Conservation (phyloP, 2,888 invertebrate species). For the Autographa gamma region DNA sequence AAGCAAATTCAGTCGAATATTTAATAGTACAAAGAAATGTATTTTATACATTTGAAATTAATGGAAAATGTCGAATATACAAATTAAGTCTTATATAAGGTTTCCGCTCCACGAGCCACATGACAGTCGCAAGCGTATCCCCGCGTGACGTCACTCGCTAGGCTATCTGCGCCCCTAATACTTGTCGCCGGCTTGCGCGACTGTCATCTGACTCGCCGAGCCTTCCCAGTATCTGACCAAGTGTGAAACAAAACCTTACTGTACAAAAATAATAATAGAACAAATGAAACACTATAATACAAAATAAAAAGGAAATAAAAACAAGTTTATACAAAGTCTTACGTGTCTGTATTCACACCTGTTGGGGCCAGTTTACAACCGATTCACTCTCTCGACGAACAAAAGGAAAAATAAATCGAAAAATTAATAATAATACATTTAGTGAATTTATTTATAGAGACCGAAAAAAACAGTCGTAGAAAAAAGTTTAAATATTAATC, state of each 20-base stretch:
- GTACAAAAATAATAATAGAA: slow-evolving; percentile 78
- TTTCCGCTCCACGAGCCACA: slow-evolving; percentile 48
- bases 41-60: slow-evolving; percentile 71
- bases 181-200: slow-evolving; percentile 11
- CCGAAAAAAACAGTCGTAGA: slow-evolving; percentile 60
- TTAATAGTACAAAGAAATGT: slow-evolving; percentile 65
- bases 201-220: slow-evolving; percentile 34
- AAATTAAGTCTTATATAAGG: slow-evolving; percentile 69
- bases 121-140: slow-evolving; percentile 27
- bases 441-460: slow-evolving; percentile 56
- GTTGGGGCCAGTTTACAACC: slow-evolving; percentile 59
- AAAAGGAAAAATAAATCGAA: slow-evolving; percentile 43
- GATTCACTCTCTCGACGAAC: slow-evolving; percentile 42
- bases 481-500: slow-evolving; percentile 72
- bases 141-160: background rate
- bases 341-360: slow-evolving; percentile 61
- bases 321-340: slow-evolving; percentile 73
- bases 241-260: slow-evolving; percentile 80
- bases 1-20: slow-evolving; percentile 68
- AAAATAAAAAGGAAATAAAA: slow-evolving; percentile 76
- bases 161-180: background rate
- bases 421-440: slow-evolving; percentile 46
- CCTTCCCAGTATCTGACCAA: slow-evolving; percentile 61
- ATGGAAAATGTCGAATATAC: slow-evolving; percentile 71
- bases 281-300: slow-evolving; percentile 79